Conservation (phyloP, 2,888 invertebrate genomes). For the Macrosoma leucophasiata region DNA sequence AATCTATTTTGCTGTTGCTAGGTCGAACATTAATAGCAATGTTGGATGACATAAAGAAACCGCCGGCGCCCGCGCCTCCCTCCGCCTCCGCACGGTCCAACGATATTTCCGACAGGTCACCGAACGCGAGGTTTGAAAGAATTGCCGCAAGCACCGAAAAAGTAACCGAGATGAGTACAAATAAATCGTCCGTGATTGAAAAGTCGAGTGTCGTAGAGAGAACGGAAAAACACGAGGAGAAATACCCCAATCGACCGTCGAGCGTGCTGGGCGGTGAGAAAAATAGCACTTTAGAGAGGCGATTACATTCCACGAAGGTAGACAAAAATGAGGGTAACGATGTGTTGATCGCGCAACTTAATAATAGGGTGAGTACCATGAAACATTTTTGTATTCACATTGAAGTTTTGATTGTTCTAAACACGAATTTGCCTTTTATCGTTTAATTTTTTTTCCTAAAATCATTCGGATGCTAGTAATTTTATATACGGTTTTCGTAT, state of each 20-base stretch:
- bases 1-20: too few species aligned
- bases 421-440: too few species aligned
- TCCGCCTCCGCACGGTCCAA: constrained; percentile 31
- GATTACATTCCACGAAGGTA: constrained; percentile 31
- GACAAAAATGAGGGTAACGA: constrained; percentile 48
- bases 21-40: constrained; percentile 59
- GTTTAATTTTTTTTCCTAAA: too few species aligned
- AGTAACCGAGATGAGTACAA: constrained; percentile 30
- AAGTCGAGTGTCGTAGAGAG: constrained; percentile 39
- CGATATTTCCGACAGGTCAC: constrained; percentile 31
- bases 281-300: constrained; percentile 54
- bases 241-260: constrained; percentile 25
- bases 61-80: constrained; percentile 40
- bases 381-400: too few species aligned
- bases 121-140: constrained; percentile 24
- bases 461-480: too few species aligned
- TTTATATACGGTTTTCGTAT: too few species aligned
- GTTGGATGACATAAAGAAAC: constrained; percentile 63
- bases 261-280: constrained; percentile 30
- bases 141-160: constrained; percentile 29
- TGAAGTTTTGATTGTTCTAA: too few species aligned
- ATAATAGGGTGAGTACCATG: constrained; percentile 67
- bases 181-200: constrained; percentile 30
- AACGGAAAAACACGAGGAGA: constrained; percentile 38
- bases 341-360: constrained; percentile 61